Conservation (phyloP, 1,140 invertebrate species). For the Cherax quadricarinatus region DNA sequence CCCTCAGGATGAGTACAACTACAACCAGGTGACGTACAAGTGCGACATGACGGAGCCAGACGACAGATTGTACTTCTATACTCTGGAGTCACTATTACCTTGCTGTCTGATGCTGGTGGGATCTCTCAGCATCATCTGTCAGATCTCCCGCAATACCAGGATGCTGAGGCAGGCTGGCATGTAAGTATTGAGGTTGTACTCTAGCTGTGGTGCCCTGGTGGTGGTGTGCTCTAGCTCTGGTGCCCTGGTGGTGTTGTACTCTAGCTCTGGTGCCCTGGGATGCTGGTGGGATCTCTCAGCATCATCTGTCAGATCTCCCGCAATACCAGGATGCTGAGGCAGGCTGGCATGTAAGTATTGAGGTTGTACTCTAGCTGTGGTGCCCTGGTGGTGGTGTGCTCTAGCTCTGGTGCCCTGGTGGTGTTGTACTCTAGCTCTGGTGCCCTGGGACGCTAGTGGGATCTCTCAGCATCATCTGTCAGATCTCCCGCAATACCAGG, state of each 20-base stretch:
- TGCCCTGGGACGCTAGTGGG: conserved; percentile 26
- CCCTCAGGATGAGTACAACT: conserved; percentile 11
- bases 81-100: conserved; percentile 31
- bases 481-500: conserved; percentile 46
- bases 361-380: no score
- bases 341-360: conserved; percentile 38
- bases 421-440: no score
- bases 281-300: conserved; percentile 34
- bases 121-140: conserved; percentile 47
- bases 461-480: conserved; percentile 47
- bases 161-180: conserved; percentile 28
- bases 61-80: conserved; percentile 16
- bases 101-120: conserved; percentile 31
- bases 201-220: no score
- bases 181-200: background rate
- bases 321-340: conserved; percentile 29
- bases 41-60: conserved; percentile 15
- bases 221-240: no score
- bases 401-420: no score
- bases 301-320: conserved; percentile 55
- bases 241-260: no score
- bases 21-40: conserved; percentile 23
- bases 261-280: background rate
- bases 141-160: conserved; percentile 46
- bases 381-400: no score